These are phyloP conservation scores for Lethenteron camtschaticum DNA, from an alignment of 2,113 vertebrate species.

Conservation along the genomic window DNA sequence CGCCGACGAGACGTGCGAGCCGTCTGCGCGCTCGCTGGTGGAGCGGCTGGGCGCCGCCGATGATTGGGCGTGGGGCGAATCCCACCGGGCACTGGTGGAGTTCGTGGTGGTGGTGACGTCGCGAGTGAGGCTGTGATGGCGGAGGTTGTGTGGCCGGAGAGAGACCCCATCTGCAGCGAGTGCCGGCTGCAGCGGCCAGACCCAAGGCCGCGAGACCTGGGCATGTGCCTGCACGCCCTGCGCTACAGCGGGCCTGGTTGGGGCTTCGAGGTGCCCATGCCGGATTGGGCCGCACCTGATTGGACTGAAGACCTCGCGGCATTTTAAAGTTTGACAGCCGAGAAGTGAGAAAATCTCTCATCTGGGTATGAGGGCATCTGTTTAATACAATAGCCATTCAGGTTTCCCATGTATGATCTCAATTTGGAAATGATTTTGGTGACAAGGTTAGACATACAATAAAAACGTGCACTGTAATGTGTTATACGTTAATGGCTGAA, in stretches of 20 bases:
- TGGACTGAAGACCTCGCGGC: conserved; percentile 26
- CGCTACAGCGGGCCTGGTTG: conserved; percentile 70
- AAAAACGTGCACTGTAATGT: no score
- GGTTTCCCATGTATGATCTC: no score
- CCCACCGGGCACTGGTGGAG: background rate
- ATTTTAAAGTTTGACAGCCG: no score
- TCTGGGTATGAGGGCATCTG: no score
- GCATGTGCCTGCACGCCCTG: conserved; percentile 84
- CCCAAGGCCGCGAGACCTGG: conserved; percentile 53
- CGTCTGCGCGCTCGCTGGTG: conserved; percentile 46
- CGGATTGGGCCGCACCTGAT: conserved; percentile 58
- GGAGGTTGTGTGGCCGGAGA: conserved; percentile 4
- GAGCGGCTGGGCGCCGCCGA: conserved; percentile 15
- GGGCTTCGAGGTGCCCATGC: conserved; percentile 54
- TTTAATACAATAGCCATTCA: no score
- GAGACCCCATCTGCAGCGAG: conserved; percentile 51
- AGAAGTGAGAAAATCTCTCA: no score
- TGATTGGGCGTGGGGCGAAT: background rate
- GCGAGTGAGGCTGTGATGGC: background rate
- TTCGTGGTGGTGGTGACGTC: background rate
- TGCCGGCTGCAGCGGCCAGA: conserved; percentile 43
- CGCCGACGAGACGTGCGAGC: conserved; percentile 42
- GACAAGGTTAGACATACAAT: no score
- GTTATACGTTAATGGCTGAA: no score
- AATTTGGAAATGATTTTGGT: no score